Evolutionary conservation across 2,888 invertebrate species (phyloP), one percentile per base, ranked within the genome.

Genomic region (Cheilosia vernalis): DNA sequence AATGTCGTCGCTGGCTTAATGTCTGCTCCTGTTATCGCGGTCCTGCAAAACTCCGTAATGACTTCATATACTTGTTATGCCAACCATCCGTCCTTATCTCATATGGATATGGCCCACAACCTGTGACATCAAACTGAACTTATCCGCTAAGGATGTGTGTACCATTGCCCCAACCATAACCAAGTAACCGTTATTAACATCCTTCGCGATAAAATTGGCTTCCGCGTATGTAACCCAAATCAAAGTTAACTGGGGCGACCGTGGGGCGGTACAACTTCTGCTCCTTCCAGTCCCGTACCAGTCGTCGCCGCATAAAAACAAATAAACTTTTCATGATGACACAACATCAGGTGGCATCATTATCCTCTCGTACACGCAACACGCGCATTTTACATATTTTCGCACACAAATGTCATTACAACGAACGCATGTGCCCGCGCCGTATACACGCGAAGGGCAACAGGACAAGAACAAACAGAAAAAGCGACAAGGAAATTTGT

Each of bases 31-130:
- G 51, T 56, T 73, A 83, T 79, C 79, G 69, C 53, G 56, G 73
- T 64, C 40, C 47, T 63, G 69, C 73, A 74, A 63, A 73, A 73
- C 79, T 79, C 63, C 53, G 37, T 79, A 79, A 83, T 83, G 79
- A 83, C 83, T 79, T 83, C 60, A 60, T 67, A 77, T 55, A 55
- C 13, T 4, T 37, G 13, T 13, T 61, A 55, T 69, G 66, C 15
- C 49, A 15, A 21, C 27, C 47, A 44, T 19, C 44, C 13, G 51
- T 79, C 72, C 21, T 17, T 66, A 53, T 66, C 66, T 66, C 21
- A 37, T 21, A 37, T n/a, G n/a, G n/a, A n/a, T 19, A 21, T 21
- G 5, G 7, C 44, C 15, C 33, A 63, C 24, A 44, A 73, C 60
- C 47, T 64, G 44, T 47, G 55, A 60, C 51, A 60, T 72, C 60